Evolutionary conservation across 2,113 vertebrate genomes (phyloP), one percentile per base, ranked within the genome.

Genomic region (Oncorhynchus tshawytscha): DNA sequence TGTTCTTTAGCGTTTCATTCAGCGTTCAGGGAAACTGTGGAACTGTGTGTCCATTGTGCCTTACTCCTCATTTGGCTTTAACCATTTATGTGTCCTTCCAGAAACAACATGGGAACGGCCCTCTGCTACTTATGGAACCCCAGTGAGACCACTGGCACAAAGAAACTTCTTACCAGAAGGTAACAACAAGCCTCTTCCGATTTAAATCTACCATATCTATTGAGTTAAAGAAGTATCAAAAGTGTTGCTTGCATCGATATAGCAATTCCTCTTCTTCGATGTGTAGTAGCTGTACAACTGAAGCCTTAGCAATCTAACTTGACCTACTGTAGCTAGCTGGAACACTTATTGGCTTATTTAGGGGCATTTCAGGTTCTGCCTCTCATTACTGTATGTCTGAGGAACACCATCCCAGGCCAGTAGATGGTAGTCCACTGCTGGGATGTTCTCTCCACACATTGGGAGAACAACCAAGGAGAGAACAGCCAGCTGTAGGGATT

Each of bases 341-440:
- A 77, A 81, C 74, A 76, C 71, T 73, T 65, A 18, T 60, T 60
- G 78, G 60, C 80, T 69, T 83, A 84, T 82, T 78, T 73, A 87
- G 76, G 3, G 27, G 79, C 79, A 79, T 49, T 45, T 11, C 39
- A 45, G 39, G 39, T 80, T 78, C 27, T 68, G 51, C 51, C 39
- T 45, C 82, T 77, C 76, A 76, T 87, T 79, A 34, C 34, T 34
- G 34, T 34, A 78, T 86, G 9, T 78, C 79, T 60, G 70, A 1
- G 75, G 82, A 66, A 75, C 57, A 48, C 51, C 82, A 64, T 72
- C 70, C 68, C 5, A 39, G 39, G 39, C 39, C 8, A 78, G 82
- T 81, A 90, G 87, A 87, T 88, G 88, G 83, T 83, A 85, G 71
- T 72, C 71, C 67, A 87, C 72, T 73, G 78, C 82, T 88, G 86